phyloP scores from a whole-genome alignment of 1,140 invertebrate genomes.

The Musca domestica region DNA sequence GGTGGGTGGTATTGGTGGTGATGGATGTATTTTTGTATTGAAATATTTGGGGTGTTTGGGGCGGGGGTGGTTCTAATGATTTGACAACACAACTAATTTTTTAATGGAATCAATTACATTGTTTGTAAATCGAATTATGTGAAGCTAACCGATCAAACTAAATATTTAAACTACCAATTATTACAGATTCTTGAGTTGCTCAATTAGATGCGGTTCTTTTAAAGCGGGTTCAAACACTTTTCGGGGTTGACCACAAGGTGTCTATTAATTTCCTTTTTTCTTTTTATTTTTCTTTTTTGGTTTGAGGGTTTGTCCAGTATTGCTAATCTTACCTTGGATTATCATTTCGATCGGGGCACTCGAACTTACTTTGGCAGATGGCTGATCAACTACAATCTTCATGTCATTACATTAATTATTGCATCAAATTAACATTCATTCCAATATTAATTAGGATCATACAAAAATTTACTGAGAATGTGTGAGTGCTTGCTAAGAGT shows the following conservation, averaged over 20 bases:
- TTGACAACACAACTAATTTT: constrained; percentile 5
- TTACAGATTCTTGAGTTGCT: neutral
- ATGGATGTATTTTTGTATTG: too few species aligned
- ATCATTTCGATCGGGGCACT: neutral
- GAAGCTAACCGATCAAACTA: constrained; percentile 6
- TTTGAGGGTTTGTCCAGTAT: neutral
- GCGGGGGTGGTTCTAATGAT: neutral
- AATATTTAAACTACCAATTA: too few species aligned
- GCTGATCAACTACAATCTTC: constrained; percentile 14
- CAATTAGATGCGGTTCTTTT: neutral
- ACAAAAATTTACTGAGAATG: too few species aligned
- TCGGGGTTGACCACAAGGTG: neutral
- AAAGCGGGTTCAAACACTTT: constrained; percentile 16
- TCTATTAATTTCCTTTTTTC: too few species aligned
- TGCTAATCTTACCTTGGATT: constrained; percentile 11
- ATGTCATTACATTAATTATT: neutral
- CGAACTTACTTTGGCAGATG: neutral
- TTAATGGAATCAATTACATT: neutral
- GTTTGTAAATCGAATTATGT: neutral
- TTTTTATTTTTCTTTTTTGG: too few species aligned
- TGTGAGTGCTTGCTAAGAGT: too few species aligned
- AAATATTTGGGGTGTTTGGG: neutral
- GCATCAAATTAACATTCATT: constrained; percentile 14
- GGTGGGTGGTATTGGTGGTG: too few species aligned
- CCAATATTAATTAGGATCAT: neutral